Evolutionary conservation across 2,113 vertebrate genomes (phyloP), one percentile per base, ranked within the genome.

Genomic region (Hassar affinis): DNA sequence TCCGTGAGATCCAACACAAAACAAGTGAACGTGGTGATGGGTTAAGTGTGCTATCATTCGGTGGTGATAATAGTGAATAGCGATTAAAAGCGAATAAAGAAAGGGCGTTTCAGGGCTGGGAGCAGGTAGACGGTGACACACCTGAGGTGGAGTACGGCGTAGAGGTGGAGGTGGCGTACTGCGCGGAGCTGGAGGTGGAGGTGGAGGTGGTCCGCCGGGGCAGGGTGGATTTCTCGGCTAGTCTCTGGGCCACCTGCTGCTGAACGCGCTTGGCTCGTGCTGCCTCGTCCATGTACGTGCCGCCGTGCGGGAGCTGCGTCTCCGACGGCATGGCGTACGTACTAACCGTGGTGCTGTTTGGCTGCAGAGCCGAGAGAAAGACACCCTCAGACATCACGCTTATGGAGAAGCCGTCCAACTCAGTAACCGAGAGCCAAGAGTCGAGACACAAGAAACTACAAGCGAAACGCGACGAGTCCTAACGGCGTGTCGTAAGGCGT

Each of bases 261-360:
- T 94, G 93, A 9, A 95, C 92, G 22, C 94, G 90, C 52, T 85
- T 90, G 38, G 82, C 68, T 85, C 80, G 84, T 8, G 88, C 1
- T 64, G 68, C 8, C 11, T 89, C 87, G 86, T 92, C 91, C 71
- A 85, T 69, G 76, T 47, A 1, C 22, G 85, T 35, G 27, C 86
- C 45, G 4, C 89, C 88, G 14, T 88, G 84, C 54, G 84, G 88
- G 38, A 93, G 83, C 11, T 91, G 90, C 30, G 79, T 51, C 0
- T 93, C 92, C 0, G 92, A 84, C 84, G 93, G 93, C 22, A 94
- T 85, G 0, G 89, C 94, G 84, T 94, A 94, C 17, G 92, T 94
- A 82, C 90, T 93, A 49, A 94, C 93, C 20, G 87, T 52, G 22
- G 33, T 87, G 86, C 22, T 81, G 79, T 92, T 91, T 80, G 93